Evolutionary conservation across 2,113 vertebrate species (phyloP).

Genomic region (Ptilorrhoa leucosticta): DNA sequence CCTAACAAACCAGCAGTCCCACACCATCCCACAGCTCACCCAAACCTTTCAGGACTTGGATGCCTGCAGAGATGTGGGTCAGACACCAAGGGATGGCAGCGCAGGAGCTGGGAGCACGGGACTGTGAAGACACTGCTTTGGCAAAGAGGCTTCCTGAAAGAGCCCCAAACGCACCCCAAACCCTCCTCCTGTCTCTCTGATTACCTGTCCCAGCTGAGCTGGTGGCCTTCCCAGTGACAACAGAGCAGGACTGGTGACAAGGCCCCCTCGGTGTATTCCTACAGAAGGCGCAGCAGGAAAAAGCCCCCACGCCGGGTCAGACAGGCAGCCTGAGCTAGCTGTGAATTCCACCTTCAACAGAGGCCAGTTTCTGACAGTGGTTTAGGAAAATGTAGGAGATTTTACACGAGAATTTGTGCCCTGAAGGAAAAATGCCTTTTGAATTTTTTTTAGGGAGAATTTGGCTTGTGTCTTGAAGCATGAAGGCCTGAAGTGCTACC

Average conservation of each 20-base stretch:
- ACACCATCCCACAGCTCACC: neutral
- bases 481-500: neutral
- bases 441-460: neutral
- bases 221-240: neutral
- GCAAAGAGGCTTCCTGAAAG: neutral
- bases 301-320: neutral
- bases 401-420: neutral
- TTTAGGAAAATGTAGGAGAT: neutral
- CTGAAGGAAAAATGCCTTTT: constrained; percentile 5
- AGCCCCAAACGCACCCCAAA: neutral
- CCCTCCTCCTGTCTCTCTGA: neutral
- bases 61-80: neutral
- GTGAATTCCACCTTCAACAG: neutral
- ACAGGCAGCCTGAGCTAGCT: neutral
- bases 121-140: neutral
- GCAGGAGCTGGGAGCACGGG: neutral
- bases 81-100: neutral
- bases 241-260: neutral
- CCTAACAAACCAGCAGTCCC: neutral
- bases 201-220: neutral
- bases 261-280: neutral
- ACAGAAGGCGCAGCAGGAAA: neutral
- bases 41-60: neutral
- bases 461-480: neutral
- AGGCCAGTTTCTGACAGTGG: neutral